Conservation (phyloP, 2,888 invertebrate species). For the Nemurella pictetii region DNA sequence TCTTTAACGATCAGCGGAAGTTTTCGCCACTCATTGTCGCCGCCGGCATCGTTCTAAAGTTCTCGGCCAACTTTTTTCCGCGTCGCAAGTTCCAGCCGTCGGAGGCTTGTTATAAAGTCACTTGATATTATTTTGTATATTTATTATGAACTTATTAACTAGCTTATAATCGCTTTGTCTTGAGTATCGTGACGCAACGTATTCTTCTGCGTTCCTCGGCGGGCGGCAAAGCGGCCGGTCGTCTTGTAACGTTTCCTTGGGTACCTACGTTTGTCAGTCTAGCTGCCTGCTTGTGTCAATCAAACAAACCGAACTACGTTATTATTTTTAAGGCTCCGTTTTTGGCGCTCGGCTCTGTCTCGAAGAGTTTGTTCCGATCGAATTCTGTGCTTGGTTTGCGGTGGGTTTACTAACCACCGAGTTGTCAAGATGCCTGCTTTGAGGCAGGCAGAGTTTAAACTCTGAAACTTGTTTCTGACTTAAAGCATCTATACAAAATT, state of each 20-base stretch:
- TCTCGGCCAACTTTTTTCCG: no score
- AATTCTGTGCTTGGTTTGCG: not conserved
- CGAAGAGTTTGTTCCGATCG: not conserved
- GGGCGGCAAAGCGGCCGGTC: not conserved
- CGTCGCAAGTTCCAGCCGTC: not conserved
- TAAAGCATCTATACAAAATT: no score
- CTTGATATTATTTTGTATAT: not conserved
- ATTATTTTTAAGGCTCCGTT: not conserved
- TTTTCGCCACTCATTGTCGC: no score
- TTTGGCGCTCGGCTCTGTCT: not conserved
- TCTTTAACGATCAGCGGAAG: no score
- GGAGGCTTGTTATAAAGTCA: not conserved
- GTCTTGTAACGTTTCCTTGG: not conserved
- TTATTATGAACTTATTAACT: no score
- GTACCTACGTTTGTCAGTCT: not conserved
- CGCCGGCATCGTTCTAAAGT: no score
- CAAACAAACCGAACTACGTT: not conserved
- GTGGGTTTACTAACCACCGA: no score
- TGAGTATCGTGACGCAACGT: no score
- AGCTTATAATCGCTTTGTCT: not conserved
- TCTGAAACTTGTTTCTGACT: no score
- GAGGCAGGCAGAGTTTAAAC: no score
- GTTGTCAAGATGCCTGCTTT: no score
- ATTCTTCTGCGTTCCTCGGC: not conserved
- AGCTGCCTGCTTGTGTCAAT: not conserved